phyloP scores from a whole-genome alignment of 1,140 invertebrate genomes.

The Helicorthomorpha holstii region DNA sequence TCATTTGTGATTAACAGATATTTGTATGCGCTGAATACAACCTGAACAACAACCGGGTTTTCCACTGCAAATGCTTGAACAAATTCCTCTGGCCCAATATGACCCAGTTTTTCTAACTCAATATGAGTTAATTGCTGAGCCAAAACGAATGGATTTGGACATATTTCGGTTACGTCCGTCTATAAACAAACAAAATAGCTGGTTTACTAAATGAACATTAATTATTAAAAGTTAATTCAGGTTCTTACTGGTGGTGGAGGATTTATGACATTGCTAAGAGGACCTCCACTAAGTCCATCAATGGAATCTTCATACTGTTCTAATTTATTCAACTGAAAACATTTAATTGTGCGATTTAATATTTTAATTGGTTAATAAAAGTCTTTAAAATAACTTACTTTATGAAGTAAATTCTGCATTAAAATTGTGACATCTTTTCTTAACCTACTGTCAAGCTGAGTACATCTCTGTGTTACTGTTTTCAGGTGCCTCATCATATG shows the following conservation, averaged over 20 bases:
- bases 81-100: constrained; percentile 91
- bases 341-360: background rate
- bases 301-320: constrained; percentile 81
- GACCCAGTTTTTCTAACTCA: constrained; percentile 78
- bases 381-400: background rate
- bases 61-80: constrained; percentile 86
- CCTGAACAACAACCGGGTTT: constrained; percentile 28
- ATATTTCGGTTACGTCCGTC: too few relatives aligned
- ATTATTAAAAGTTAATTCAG: background rate
- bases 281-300: too few relatives aligned
- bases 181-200: too few relatives aligned
- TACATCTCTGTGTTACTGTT: constrained; percentile 71
- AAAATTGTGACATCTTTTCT: constrained; percentile 63
- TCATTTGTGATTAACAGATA: background rate
- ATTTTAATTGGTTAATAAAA: too few relatives aligned
- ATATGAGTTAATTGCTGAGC: constrained; percentile 88
- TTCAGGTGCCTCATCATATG: constrained; percentile 81
- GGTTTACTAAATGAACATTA: too few relatives aligned
- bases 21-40: too few relatives aligned
- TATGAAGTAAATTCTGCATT: background rate
- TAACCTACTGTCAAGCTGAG: constrained; percentile 39
- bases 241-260: too few relatives aligned
- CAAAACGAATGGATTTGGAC: constrained; percentile 57
- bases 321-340: constrained; percentile 47
- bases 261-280: too few relatives aligned